A percentile compares a stretch with the other conserved stretches of the same genome.
Evolutionary conservation across 2,888 invertebrate genomes (phyloP).

Genomic region (Dryomyza anilis): DNA sequence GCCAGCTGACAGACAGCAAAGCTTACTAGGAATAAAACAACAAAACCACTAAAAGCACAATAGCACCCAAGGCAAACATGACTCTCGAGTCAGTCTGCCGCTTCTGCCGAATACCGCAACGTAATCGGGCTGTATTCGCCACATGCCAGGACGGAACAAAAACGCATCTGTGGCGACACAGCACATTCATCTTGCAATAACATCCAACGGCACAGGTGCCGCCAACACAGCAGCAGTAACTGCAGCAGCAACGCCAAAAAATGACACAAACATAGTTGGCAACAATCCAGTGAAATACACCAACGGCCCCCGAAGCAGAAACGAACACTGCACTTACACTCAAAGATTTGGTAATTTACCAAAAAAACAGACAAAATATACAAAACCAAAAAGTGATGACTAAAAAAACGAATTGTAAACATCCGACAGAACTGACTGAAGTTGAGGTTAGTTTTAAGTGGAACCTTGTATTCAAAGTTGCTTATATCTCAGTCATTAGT

Average conservation of each 20-base stretch:
- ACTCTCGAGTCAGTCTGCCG: constrained; percentile 2
- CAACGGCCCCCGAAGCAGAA: not conserved
- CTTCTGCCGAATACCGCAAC: not conserved
- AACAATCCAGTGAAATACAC: constrained; percentile 6
- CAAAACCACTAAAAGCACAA: too few relatives aligned
- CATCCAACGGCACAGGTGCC: not conserved
- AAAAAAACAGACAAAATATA: not conserved
- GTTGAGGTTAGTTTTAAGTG: constrained; percentile 1
- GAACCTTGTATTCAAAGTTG: not conserved
- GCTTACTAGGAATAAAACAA: not conserved
- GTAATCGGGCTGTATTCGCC: not conserved
- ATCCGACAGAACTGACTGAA: too few relatives aligned
- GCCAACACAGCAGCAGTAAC: not conserved
- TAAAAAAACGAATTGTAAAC: too few relatives aligned
- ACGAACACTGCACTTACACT: too few relatives aligned
- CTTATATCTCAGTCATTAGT: too few relatives aligned
- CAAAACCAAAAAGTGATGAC: not conserved
- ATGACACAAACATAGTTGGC: too few relatives aligned
- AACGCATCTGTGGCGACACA: not conserved
- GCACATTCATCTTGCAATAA: not conserved
- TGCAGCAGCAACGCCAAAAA: too few relatives aligned
- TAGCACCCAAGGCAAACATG: not conserved
- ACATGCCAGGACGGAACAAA: not conserved
- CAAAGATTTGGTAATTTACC: not conserved
- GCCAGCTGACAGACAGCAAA: not conserved